Percentiles rank a stretch among this genome's conserved stretches.
phyloP scores from a whole-genome alignment of 2,113 vertebrate species.

The Jaculus jaculus region DNA sequence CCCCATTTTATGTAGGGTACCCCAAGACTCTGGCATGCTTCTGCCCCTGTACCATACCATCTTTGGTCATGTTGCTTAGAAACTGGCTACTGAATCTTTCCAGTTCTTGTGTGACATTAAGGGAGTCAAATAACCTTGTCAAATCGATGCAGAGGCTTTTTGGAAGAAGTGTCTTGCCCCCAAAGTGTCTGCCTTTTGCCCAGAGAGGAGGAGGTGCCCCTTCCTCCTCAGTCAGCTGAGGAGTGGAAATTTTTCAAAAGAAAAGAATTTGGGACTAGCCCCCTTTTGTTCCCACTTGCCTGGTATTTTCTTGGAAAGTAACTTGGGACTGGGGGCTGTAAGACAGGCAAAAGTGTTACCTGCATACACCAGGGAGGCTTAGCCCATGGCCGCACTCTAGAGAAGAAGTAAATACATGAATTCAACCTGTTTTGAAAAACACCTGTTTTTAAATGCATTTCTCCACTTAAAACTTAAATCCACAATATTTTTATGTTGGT shows the following conservation, averaged over 20 bases:
- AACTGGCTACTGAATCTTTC: background rate
- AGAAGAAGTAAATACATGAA: slow-evolving; percentile 34
- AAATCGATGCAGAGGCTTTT: background rate
- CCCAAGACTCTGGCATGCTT: background rate
- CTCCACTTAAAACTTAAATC: slow-evolving; percentile 48
- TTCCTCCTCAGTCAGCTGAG: background rate
- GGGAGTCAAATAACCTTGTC: background rate
- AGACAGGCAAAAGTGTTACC: background rate
- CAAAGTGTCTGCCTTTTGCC: background rate
- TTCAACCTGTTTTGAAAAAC: slow-evolving; percentile 14
- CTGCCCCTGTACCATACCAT: background rate
- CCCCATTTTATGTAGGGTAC: background rate
- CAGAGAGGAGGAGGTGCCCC: background rate
- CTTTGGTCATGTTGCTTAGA: background rate
- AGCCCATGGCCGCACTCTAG: background rate
- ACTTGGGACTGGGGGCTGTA: background rate
- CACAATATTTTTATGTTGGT: slow-evolving; percentile 24
- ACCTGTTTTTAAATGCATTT: slow-evolving; percentile 15
- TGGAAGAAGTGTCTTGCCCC: background rate
- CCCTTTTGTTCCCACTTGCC: background rate
- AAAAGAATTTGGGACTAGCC: background rate
- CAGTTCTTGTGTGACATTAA: background rate
- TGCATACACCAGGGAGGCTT: background rate
- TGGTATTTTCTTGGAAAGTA: slow-evolving; percentile 2
- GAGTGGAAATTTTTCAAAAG: background rate